Percentiles rank a stretch among this genome's conserved stretches.
phyloP scores from a whole-genome alignment of 2,888 invertebrate species.

The Hydrotaea diabolus region DNA sequence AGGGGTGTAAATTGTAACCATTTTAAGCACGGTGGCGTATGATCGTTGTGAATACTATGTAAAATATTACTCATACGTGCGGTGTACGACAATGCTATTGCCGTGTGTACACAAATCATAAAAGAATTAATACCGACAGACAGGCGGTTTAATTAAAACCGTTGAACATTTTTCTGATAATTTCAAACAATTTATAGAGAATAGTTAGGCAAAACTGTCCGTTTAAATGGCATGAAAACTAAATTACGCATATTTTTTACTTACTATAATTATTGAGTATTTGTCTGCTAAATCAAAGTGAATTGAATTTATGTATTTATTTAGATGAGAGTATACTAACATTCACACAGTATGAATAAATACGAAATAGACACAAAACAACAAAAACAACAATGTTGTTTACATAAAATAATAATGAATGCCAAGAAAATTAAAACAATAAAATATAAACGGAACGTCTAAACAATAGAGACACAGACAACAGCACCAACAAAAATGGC shows the following conservation, averaged over 20 bases:
- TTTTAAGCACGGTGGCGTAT: slow-evolving; percentile 13
- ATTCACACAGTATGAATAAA: background rate
- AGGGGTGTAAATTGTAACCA: no score
- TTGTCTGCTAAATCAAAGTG: background rate
- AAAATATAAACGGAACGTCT: slow-evolving; percentile 48
- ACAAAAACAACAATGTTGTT: slow-evolving; percentile 36
- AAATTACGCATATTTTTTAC: background rate
- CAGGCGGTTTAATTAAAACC: slow-evolving; percentile 9
- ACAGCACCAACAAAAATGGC: background rate
- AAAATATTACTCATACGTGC: slow-evolving; percentile 25
- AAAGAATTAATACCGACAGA: background rate
- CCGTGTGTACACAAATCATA: slow-evolving; percentile 13
- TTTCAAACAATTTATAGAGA: background rate
- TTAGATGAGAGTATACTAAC: background rate
- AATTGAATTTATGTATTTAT: slow-evolving; percentile 19
- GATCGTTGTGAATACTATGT: background rate
- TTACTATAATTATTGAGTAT: slow-evolving; percentile 1
- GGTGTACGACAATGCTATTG: no score
- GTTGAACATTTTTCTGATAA: background rate
- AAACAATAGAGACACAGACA: slow-evolving; percentile 46
- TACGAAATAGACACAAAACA: background rate
- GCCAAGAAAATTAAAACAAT: slow-evolving; percentile 52
- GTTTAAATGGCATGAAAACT: background rate
- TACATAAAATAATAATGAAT: slow-evolving; percentile 55
- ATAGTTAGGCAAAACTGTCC: background rate